A percentile compares a stretch with the other conserved stretches of the same genome.
Conservation (phyloP, 1,140 invertebrate genomes). For the Battus philenor region DNA sequence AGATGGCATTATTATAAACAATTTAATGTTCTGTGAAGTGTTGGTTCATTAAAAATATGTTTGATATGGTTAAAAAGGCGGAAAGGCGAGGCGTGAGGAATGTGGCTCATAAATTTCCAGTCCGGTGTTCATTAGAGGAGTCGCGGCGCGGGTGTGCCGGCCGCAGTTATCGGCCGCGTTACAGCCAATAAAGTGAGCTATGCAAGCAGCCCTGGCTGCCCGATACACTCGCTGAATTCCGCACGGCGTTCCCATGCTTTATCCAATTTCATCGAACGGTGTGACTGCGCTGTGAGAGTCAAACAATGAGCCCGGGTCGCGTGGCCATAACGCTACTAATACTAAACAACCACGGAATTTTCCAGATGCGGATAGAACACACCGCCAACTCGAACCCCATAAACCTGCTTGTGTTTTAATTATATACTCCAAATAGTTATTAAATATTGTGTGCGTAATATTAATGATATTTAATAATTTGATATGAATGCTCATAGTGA, state of each 20-base stretch:
- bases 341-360: constrained; percentile 38
- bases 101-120: constrained; percentile 48
- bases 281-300: constrained; percentile 40
- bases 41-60: background rate
- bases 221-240: constrained; percentile 55
- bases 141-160: constrained; percentile 25
- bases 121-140: constrained; percentile 52
- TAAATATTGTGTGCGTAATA: too few relatives aligned
- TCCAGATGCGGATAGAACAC: constrained; percentile 32
- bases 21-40: background rate
- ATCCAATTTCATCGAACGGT: constrained; percentile 67
- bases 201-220: constrained; percentile 55
- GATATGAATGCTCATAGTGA: too few relatives aligned
- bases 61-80: too few relatives aligned
- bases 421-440: too few relatives aligned
- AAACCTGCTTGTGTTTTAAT: too few relatives aligned
- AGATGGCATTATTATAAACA: background rate
- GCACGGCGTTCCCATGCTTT: constrained; percentile 62
- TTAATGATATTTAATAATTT: too few relatives aligned
- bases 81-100: constrained; percentile 40
- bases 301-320: constrained; percentile 57
- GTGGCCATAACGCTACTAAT: constrained; percentile 32
- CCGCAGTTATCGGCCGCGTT: constrained; percentile 52
- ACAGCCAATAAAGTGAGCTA: constrained; percentile 69
- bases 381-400: too few relatives aligned